Conservation (phyloP, 2,113 vertebrate species). For the Cheirogaleus medius region DNA sequence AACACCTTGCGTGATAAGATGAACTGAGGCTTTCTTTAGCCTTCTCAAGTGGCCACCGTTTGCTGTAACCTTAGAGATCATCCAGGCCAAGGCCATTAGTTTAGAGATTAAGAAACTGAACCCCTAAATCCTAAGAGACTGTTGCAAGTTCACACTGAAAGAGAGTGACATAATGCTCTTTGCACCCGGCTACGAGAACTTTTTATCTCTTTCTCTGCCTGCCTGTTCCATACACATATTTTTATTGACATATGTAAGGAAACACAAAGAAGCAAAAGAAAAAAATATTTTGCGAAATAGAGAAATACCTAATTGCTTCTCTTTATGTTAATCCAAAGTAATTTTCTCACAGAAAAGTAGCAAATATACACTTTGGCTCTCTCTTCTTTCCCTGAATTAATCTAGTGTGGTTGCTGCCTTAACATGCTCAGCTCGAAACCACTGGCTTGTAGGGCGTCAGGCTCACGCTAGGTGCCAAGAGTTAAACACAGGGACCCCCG, state of each 20-base stretch:
- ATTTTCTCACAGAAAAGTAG: not conserved
- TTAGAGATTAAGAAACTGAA: not conserved
- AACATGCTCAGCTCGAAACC: not conserved
- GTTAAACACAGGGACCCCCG: not conserved
- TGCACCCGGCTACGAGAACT: not conserved
- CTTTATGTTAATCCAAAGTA: slow-evolving; percentile 37
- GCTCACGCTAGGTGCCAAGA: not conserved
- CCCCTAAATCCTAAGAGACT: not conserved
- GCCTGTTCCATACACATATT: not conserved
- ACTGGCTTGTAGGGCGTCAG: not conserved
- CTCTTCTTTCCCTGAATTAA: slow-evolving; percentile 24
- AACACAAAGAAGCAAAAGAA: not conserved
- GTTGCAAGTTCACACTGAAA: not conserved
- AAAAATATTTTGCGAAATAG: not conserved
- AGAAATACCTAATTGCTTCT: slow-evolving; percentile 8
- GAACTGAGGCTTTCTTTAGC: not conserved
- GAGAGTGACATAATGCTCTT: not conserved
- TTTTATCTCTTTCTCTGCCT: not conserved
- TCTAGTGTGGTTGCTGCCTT: not conserved
- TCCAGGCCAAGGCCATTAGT: not conserved
- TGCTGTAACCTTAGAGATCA: not conserved
- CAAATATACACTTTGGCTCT: not conserved
- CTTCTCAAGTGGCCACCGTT: accelerated
- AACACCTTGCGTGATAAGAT: accelerated
- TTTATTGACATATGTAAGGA: not conserved